A percentile compares a stretch with the other conserved stretches of the same genome.
These are phyloP conservation scores for Linyphia triangularis DNA, from an alignment of 2,888 invertebrate species.

Conservation along the genomic window DNA sequence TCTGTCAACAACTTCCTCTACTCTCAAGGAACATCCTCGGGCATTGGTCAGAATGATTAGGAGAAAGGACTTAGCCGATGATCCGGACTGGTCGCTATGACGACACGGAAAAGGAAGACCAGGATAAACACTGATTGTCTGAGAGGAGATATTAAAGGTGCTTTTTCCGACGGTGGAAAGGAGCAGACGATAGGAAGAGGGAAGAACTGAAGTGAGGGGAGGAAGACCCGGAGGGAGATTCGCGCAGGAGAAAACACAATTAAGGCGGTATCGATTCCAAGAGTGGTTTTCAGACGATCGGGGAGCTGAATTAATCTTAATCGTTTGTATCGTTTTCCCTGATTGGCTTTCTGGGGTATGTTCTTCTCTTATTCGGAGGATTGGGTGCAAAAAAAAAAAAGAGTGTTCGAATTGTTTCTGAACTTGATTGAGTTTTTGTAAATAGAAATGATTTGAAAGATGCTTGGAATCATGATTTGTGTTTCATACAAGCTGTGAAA, in stretches of 20 bases:
- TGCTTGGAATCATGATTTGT: too few species aligned
- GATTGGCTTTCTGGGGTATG: background rate
- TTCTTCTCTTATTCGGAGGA: background rate
- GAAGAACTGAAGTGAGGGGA: conserved; percentile 4
- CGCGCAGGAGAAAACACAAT: conserved; percentile 22
- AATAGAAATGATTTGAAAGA: too few species aligned
- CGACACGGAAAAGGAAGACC: background rate
- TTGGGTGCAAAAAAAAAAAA: too few species aligned
- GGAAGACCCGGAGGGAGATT: background rate
- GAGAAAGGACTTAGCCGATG: background rate
- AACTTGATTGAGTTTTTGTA: too few species aligned
- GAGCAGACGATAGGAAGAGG: conserved; percentile 5
- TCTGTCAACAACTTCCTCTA: background rate
- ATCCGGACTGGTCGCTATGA: too few species aligned
- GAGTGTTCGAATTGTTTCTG: too few species aligned
- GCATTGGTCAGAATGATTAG: background rate
- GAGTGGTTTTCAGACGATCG: conserved; percentile 3
- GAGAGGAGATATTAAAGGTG: conserved; percentile 24
- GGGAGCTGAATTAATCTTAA: conserved; percentile 20
- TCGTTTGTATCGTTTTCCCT: background rate
- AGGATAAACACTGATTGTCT: conserved; percentile 42
- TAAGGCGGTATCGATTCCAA: conserved; percentile 34
- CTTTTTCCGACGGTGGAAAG: background rate
- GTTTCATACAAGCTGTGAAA: too few species aligned
- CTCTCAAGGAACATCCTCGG: background rate